phyloP scores from a whole-genome alignment of 2,888 invertebrate species.

The Folsomia manolachei region DNA sequence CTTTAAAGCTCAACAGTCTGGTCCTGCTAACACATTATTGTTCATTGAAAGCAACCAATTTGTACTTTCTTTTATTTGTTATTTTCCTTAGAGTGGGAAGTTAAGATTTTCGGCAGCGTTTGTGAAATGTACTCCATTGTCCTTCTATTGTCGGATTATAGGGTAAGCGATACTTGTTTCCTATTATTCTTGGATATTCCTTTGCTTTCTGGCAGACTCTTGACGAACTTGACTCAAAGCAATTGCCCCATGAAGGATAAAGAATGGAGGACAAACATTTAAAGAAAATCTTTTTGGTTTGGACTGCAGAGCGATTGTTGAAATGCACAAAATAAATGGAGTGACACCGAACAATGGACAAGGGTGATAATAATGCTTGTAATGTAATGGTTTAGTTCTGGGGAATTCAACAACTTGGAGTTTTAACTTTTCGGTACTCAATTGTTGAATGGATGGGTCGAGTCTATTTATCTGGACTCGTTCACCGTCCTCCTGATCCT shows the following conservation, averaged over 20 bases:
- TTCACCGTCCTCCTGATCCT: background rate
- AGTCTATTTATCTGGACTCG: background rate
- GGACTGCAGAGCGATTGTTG: background rate
- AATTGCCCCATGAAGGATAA: background rate
- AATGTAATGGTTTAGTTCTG: background rate
- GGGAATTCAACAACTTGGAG: background rate
- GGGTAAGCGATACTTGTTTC: background rate
- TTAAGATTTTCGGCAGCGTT: background rate
- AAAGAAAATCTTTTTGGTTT: background rate
- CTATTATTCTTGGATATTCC: background rate
- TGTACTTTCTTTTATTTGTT: background rate
- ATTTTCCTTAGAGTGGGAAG: background rate
- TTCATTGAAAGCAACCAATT: background rate
- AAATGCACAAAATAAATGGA: background rate
- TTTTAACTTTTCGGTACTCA: no score
- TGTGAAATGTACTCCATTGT: background rate
- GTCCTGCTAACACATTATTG: background rate
- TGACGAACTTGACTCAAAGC: background rate
- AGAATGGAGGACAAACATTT: background rate
- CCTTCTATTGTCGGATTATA: background rate
- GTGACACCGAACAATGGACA: slow-evolving; percentile 3
- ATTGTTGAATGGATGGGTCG: background rate
- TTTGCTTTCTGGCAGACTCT: no score
- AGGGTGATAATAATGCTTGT: background rate
- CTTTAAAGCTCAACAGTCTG: background rate